Evolutionary conservation across 1,140 invertebrate genomes (phyloP).

Genomic region (Zaprionus capensis): DNA sequence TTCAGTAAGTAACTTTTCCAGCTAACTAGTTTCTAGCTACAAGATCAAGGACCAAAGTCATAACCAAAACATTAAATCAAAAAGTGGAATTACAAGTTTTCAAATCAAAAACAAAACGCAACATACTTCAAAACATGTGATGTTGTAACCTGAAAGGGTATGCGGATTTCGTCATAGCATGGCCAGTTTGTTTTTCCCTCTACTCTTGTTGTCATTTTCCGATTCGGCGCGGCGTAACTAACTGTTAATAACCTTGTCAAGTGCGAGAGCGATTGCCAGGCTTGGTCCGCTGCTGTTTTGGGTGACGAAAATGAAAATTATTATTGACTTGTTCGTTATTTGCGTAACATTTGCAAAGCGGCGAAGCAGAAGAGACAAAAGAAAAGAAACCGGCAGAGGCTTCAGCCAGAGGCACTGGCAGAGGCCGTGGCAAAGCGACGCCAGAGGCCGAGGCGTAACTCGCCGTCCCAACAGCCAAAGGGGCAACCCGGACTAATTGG

Average conservation of each 20-base stretch:
- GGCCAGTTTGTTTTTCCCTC: background rate
- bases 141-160: background rate
- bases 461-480: background rate
- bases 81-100: background rate
- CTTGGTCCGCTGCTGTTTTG: background rate
- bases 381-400: slow-evolving; percentile 37
- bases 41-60: background rate
- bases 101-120: background rate
- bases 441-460: slow-evolving; percentile 16
- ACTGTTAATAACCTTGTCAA: slow-evolving; percentile 71
- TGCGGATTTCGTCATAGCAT: background rate
- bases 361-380: slow-evolving; percentile 5
- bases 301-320: slow-evolving; percentile 28
- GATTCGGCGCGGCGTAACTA: slow-evolving; percentile 44
- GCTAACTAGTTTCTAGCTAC: background rate
- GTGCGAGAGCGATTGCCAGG: slow-evolving; percentile 1
- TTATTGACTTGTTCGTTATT: slow-evolving; percentile 49
- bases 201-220: slow-evolving; percentile 48
- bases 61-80: background rate
- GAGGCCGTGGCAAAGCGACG: slow-evolving; percentile 7
- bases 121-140: background rate
- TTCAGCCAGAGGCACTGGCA: slow-evolving; percentile 6
- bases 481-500: slow-evolving; percentile 52
- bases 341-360: slow-evolving; percentile 68
- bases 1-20: background rate